Evolutionary conservation across 2,888 invertebrate species (phyloP).

Genomic region (Gymnosoma rotundatum): DNA sequence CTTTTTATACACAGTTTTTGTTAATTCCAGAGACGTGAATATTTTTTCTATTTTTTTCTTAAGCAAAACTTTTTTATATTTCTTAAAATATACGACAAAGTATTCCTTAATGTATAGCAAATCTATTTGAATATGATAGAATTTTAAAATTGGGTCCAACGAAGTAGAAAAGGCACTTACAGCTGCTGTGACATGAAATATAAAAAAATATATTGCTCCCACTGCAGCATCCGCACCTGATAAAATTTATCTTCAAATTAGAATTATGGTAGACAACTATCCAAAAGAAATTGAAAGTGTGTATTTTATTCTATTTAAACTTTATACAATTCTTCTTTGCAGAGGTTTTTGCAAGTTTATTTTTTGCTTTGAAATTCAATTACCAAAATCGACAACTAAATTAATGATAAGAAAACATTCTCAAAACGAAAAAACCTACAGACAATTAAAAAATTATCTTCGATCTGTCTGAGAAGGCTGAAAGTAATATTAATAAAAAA

Average conservation of each 20-base stretch:
- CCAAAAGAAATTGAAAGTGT: background rate
- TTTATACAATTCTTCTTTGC: constrained; percentile 11
- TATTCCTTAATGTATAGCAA: too few species aligned
- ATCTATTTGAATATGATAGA: too few species aligned
- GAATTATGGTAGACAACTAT: background rate
- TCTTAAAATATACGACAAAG: too few species aligned
- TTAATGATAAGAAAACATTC: constrained; percentile 62
- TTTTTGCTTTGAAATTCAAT: constrained; percentile 58
- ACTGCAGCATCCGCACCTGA: background rate
- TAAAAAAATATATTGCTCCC: background rate
- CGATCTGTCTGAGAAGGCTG: constrained; percentile 4
- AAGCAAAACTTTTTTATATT: background rate
- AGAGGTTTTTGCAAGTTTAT: background rate
- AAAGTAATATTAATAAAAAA: constrained; percentile 26
- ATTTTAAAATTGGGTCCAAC: too few species aligned
- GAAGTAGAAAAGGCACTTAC: too few species aligned
- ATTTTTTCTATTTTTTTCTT: background rate
- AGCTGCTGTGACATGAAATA: too few species aligned
- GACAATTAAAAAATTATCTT: constrained; percentile 7
- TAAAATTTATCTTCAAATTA: background rate
- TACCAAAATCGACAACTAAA: constrained; percentile 68
- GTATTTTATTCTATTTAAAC: background rate
- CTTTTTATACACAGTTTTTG: background rate
- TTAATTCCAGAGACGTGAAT: constrained; percentile 3
- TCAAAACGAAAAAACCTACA: background rate